Evolutionary conservation across 2,888 invertebrate genomes (phyloP).

Genomic region (Villa cingulata): DNA sequence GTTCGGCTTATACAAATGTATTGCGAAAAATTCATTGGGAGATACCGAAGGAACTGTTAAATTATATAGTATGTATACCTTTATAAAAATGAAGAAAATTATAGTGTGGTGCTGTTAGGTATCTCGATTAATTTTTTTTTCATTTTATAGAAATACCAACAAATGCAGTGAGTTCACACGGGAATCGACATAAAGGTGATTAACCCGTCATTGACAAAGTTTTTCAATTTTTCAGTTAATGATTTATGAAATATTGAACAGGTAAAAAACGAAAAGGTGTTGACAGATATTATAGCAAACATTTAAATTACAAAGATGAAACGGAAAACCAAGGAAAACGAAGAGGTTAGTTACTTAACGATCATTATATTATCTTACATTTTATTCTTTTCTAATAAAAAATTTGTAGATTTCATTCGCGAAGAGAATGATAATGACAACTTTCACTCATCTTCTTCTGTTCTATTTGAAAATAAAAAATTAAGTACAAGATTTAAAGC

Average conservation of each 20-base stretch:
- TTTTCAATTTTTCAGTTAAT: neutral
- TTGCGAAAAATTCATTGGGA: slow-evolving; percentile 69
- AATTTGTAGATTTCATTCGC: too few relatives aligned
- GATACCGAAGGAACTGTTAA: slow-evolving; percentile 75
- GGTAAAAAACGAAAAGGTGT: slow-evolving; percentile 22
- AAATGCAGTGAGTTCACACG: slow-evolving; percentile 32
- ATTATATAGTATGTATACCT: slow-evolving; percentile 53
- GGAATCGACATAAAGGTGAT: slow-evolving; percentile 34
- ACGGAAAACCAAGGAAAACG: slow-evolving; percentile 35
- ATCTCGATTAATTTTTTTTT: too few relatives aligned
- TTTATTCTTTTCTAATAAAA: too few relatives aligned
- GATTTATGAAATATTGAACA: slow-evolving; percentile 18
- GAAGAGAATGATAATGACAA: too few relatives aligned
- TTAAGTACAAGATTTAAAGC: too few relatives aligned
- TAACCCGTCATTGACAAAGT: too few relatives aligned
- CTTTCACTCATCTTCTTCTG: too few relatives aligned
- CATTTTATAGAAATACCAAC: slow-evolving; percentile 33
- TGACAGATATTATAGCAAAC: slow-evolving; percentile 31
- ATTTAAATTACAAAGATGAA: slow-evolving; percentile 31
- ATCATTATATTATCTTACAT: too few relatives aligned
- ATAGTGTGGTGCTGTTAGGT: too few relatives aligned
- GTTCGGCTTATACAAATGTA: slow-evolving; percentile 68
- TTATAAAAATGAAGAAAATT: too few relatives aligned
- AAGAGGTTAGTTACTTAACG: too few relatives aligned
- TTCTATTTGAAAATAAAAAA: too few relatives aligned